Conservation (phyloP, 92 coral and sea anemone species). For the Galaxea fascicularis region DNA sequence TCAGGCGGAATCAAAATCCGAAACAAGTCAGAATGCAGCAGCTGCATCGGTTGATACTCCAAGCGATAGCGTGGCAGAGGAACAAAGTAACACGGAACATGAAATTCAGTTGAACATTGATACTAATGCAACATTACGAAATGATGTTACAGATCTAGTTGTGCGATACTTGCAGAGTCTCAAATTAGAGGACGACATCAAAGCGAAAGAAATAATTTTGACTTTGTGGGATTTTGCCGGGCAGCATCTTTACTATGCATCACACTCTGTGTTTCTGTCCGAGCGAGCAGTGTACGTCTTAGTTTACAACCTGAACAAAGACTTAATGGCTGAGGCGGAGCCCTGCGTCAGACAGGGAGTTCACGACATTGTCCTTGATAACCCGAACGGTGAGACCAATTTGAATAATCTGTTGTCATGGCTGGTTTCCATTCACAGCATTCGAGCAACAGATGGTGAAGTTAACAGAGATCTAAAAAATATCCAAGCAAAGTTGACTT, state of each 20-base stretch:
- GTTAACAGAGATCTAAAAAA: not conserved
- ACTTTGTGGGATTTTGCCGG: constrained; percentile 92
- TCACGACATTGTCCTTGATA: constrained; percentile 65
- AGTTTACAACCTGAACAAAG: constrained; percentile 81
- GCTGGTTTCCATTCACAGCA: constrained; percentile 81
- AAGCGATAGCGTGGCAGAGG: not conserved
- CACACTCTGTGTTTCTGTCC: constrained; percentile 85
- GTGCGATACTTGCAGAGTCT: constrained; percentile 63
- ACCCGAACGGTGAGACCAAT: constrained; percentile 78
- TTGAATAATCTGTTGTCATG: constrained; percentile 78
- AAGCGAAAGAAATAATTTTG: constrained; percentile 60
- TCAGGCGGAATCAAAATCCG: not conserved
- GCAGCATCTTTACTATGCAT: constrained; percentile 87
- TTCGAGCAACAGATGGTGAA: constrained; percentile 24
- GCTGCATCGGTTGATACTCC: not conserved
- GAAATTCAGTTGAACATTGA: constrained; percentile 6
- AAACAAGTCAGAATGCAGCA: not conserved
- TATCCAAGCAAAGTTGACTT: constrained; percentile 12
- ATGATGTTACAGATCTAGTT: constrained; percentile 72
- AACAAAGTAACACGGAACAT: not conserved
- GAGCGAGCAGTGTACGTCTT: constrained; percentile 78
- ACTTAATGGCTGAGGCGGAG: constrained; percentile 68
- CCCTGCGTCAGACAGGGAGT: constrained; percentile 82
- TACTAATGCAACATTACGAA: constrained; percentile 48
- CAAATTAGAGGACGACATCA: constrained; percentile 49